Percentiles rank a stretch among this genome's conserved stretches.
Evolutionary conservation across 2,888 invertebrate genomes (phyloP).

Genomic region (Mantis religiosa): DNA sequence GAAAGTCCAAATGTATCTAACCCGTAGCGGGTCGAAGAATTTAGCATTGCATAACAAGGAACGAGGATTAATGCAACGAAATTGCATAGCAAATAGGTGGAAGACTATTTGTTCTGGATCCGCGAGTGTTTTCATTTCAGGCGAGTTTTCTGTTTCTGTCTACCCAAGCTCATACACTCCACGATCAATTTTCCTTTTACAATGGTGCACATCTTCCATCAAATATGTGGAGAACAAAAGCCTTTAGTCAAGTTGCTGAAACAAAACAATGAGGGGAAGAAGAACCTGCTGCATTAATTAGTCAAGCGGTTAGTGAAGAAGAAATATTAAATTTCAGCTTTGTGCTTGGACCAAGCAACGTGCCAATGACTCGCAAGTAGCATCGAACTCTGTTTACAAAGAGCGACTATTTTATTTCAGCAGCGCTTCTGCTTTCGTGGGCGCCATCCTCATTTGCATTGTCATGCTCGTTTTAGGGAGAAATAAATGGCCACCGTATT

Average conservation of each 20-base stretch:
- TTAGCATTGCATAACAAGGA: too few species aligned
- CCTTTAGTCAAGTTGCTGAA: not conserved
- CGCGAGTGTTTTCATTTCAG: too few species aligned
- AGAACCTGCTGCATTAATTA: not conserved
- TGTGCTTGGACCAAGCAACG: not conserved
- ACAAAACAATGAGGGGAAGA: not conserved
- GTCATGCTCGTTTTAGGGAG: not conserved
- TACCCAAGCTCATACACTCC: not conserved
- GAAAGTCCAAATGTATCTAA: too few species aligned
- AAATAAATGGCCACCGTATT: not conserved
- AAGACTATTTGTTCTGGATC: too few species aligned
- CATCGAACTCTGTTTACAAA: not conserved
- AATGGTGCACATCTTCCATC: not conserved
- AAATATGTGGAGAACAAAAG: not conserved
- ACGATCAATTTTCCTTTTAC: not conserved
- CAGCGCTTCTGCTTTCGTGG: not conserved
- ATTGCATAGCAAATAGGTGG: too few species aligned
- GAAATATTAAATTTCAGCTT: not conserved
- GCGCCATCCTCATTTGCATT: not conserved
- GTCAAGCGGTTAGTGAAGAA: not conserved
- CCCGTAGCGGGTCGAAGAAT: too few species aligned
- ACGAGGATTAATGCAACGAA: too few species aligned
- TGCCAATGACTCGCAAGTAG: not conserved
- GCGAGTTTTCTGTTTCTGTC: not conserved
- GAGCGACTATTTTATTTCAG: not conserved